Evolutionary conservation across 2,888 invertebrate genomes (phyloP).

Genomic region (Plagodis pulveraria): DNA sequence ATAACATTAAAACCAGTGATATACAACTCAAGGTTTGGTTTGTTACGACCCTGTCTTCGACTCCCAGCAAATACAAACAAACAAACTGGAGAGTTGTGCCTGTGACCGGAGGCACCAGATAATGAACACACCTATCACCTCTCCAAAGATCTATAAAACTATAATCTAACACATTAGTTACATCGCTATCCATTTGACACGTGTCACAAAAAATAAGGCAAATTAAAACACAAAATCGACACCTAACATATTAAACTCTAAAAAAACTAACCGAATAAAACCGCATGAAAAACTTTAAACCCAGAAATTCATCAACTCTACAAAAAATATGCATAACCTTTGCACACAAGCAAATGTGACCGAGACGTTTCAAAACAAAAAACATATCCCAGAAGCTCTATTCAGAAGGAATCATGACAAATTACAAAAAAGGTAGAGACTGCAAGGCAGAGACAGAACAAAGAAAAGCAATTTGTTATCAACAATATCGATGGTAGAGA

Average conservation of each 20-base stretch:
- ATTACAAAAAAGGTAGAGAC: constrained; percentile 48
- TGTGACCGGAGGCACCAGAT: no score
- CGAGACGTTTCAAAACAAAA: constrained; percentile 20
- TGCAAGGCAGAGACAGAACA: constrained; percentile 66
- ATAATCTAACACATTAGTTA: constrained; percentile 8
- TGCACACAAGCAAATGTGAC: constrained; percentile 10
- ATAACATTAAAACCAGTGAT: no score
- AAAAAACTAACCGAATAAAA: not conserved
- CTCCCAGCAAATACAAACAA: no score
- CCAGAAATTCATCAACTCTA: no score
- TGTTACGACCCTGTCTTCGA: no score
- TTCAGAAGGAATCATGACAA: constrained; percentile 51
- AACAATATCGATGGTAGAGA: constrained; percentile 72
- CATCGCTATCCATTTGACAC: not conserved
- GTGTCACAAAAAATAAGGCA: not conserved
- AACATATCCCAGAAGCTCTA: constrained; percentile 30
- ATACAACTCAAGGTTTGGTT: no score
- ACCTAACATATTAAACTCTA: not conserved
- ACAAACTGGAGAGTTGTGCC: no score
- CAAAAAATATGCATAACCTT: constrained; percentile 9
- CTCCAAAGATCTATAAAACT: no score
- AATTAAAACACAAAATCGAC: constrained; percentile 1
- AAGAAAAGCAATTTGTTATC: constrained; percentile 81
- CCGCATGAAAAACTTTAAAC: no score
- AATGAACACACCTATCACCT: no score